Evolutionary conservation across 2,888 invertebrate species (phyloP).

Genomic region (Campoplex capitator): DNA sequence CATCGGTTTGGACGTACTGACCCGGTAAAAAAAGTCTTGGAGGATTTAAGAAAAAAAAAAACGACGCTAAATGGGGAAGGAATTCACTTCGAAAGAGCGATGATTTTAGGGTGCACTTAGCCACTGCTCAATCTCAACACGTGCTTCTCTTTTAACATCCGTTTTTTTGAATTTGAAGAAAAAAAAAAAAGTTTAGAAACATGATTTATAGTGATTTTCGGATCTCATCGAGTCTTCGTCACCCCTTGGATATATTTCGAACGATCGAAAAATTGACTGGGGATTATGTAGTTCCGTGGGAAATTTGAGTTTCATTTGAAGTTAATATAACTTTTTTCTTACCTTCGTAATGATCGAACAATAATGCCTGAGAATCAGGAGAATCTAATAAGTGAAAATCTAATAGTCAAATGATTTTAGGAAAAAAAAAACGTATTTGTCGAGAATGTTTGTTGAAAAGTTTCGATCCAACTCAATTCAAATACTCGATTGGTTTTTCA

Average conservation of each 20-base stretch:
- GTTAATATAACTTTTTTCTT: conserved; percentile 54
- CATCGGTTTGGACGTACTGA: conserved; percentile 28
- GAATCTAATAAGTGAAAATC: not conserved
- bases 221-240: not conserved
- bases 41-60: conserved; percentile 21
- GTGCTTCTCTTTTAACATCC: conserved; percentile 47
- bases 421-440: not conserved
- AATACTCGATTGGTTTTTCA: too few relatives aligned
- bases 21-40: conserved; percentile 9
- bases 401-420: not conserved
- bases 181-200: conserved; percentile 15
- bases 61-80: conserved; percentile 58
- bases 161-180: conserved; percentile 21
- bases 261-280: conserved; percentile 1
- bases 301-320: conserved; percentile 64
- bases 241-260: not conserved
- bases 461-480: too few relatives aligned
- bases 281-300: conserved; percentile 66
- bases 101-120: conserved; percentile 23
- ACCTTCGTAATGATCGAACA: not conserved
- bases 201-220: conserved; percentile 55
- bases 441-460: not conserved
- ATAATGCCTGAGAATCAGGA: not conserved
- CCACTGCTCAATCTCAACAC: conserved; percentile 28
- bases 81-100: conserved; percentile 50